phyloP scores from a whole-genome alignment of 2,113 vertebrate species.

The Coptodon bakossiorum region DNA sequence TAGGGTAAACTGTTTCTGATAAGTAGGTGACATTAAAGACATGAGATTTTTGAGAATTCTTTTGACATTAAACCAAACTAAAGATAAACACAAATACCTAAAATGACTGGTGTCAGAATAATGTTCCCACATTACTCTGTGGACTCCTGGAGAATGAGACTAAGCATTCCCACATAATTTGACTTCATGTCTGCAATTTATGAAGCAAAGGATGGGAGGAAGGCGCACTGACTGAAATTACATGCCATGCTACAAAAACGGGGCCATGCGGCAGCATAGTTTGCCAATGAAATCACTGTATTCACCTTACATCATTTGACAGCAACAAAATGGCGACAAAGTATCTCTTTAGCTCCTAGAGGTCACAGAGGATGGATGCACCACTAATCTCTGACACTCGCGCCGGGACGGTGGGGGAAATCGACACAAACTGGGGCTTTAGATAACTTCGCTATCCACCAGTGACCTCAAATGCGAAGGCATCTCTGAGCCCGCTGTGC shows the following conservation, averaged over 20 bases:
- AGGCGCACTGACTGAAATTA: slow-evolving; percentile 15
- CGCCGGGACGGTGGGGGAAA: slow-evolving; percentile 49
- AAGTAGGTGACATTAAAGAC: background rate
- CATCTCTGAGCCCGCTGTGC: slow-evolving; percentile 50
- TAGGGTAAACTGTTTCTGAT: background rate
- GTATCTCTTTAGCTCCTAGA: slow-evolving; percentile 64
- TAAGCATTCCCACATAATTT: background rate
- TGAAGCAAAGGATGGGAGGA: background rate
- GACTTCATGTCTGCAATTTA: background rate
- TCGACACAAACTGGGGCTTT: slow-evolving; percentile 61
- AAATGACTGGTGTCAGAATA: background rate
- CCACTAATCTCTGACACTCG: slow-evolving; percentile 64
- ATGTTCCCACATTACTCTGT: background rate
- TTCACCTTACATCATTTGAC: slow-evolving; percentile 73
- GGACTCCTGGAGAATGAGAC: background rate
- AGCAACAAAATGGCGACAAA: slow-evolving; percentile 67
- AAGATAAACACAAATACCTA: background rate
- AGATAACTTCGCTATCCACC: slow-evolving; percentile 72
- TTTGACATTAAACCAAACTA: background rate
- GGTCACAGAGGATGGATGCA: slow-evolving; percentile 60
- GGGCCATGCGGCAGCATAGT: slow-evolving; percentile 34
- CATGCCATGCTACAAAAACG: slow-evolving; percentile 67
- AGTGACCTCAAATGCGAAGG: slow-evolving; percentile 60
- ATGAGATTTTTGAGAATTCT: background rate
- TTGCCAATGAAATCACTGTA: slow-evolving; percentile 72